Evolutionary conservation across 1,140 invertebrate species (phyloP).

Genomic region (Brachionus paranguensis): DNA sequence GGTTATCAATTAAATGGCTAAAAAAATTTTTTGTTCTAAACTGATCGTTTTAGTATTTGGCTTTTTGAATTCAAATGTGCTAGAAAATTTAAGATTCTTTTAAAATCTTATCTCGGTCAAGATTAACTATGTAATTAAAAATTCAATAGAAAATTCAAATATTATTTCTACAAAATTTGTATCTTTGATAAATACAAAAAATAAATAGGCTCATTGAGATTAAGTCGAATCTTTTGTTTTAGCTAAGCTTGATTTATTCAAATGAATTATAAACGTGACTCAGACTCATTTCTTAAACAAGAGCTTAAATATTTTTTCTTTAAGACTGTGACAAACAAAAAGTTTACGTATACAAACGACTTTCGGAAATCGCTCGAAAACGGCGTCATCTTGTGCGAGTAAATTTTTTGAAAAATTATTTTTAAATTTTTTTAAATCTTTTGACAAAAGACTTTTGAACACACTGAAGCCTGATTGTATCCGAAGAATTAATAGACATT

Average conservation of each 20-base stretch:
- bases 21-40: neutral
- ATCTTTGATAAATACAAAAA: neutral
- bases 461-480: constrained; percentile 47
- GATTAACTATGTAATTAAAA: neutral
- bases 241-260: neutral
- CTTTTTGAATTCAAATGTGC: neutral
- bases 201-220: neutral
- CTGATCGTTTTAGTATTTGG: neutral
- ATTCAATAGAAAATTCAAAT: neutral
- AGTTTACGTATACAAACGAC: constrained; percentile 50
- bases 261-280: neutral
- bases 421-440: neutral
- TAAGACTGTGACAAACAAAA: constrained; percentile 51
- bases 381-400: constrained; percentile 54
- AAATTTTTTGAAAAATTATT: constrained; percentile 40
- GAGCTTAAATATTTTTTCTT: constrained; percentile 38
- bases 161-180: neutral
- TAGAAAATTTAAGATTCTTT: neutral
- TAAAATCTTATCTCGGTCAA: neutral
- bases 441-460: constrained; percentile 48
- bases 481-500: constrained; percentile 50
- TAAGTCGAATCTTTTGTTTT: neutral
- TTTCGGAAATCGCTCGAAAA: constrained; percentile 50
- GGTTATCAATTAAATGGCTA: neutral
- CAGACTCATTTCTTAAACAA: neutral